Conservation (phyloP, 2,888 invertebrate species). For the Torymus aiolomorphi region DNA sequence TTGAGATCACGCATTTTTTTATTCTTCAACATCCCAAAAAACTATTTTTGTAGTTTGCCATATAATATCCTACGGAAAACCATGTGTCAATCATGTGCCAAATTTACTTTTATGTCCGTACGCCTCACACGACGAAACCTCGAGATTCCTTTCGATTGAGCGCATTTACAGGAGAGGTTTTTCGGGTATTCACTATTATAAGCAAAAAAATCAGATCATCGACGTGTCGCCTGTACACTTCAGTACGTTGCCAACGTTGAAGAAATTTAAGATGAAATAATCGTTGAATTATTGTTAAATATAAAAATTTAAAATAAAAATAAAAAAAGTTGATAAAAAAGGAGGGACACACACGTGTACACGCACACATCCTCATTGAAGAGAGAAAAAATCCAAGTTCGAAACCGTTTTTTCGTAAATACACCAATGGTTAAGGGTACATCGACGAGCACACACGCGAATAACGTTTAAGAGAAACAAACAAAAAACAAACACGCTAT, state of each 20-base stretch:
- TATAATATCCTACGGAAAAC: background rate
- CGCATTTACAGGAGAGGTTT: conserved; percentile 24
- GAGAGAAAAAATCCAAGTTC: conserved; percentile 41
- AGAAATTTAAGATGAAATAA: too few species aligned
- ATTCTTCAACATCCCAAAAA: too few species aligned
- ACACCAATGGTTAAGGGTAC: conserved; percentile 53
- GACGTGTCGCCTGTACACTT: background rate
- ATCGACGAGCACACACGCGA: conserved; percentile 40
- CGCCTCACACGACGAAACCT: too few species aligned
- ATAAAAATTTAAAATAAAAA: conserved; percentile 4
- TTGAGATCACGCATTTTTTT: too few species aligned
- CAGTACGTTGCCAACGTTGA: too few species aligned
- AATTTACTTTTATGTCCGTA: too few species aligned
- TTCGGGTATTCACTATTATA: background rate
- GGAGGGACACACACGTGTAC: conserved; percentile 27
- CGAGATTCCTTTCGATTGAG: conserved; percentile 13
- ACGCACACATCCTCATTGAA: conserved; percentile 42
- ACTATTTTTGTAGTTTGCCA: too few species aligned
- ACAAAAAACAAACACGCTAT: background rate
- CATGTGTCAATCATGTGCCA: background rate
- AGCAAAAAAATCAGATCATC: conserved; percentile 10
- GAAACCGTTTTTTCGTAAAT: conserved; percentile 51
- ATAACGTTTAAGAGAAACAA: conserved; percentile 26
- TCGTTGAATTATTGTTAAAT: background rate
- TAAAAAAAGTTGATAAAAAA: conserved; percentile 21